Evolutionary conservation across 2,113 vertebrate species (phyloP).

Genomic region (Rhinoptilus africanus): DNA sequence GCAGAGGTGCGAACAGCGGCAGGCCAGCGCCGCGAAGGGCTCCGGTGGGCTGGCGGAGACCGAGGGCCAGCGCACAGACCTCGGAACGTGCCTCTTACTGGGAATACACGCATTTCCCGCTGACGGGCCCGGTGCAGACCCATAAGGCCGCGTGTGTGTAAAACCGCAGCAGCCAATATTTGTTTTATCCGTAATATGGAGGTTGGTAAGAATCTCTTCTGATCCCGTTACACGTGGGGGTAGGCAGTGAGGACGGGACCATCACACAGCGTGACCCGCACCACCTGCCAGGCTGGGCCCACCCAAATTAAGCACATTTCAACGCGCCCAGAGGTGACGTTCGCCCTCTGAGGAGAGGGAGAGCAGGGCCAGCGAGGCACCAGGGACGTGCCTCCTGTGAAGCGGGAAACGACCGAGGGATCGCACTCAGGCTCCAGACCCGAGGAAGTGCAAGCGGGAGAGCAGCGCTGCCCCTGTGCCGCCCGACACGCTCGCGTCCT

Average conservation of each 20-base stretch:
- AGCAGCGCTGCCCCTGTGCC: background rate
- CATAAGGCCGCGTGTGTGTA: accelerated
- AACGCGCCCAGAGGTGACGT: background rate
- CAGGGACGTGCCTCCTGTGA: background rate
- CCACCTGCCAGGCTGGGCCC: background rate
- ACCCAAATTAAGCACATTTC: background rate
- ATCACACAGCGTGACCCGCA: background rate
- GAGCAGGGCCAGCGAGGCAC: background rate
- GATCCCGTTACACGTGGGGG: too few species aligned
- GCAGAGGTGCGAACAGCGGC: too few species aligned
- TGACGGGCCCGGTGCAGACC: background rate
- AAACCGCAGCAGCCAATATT: background rate
- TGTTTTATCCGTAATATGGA: background rate
- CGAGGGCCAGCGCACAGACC: background rate
- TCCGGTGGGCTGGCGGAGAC: too few species aligned
- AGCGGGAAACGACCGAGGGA: background rate
- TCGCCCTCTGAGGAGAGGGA: background rate
- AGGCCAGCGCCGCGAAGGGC: background rate
- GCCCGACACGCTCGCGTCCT: background rate
- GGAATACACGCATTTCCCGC: background rate
- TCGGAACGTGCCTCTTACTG: background rate
- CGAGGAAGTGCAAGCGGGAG: background rate
- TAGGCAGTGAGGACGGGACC: background rate
- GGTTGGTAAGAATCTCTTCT: background rate
- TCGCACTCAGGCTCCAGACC: background rate